phyloP scores from a whole-genome alignment of 2,113 vertebrate genomes.

The Taurulus bubalis region DNA sequence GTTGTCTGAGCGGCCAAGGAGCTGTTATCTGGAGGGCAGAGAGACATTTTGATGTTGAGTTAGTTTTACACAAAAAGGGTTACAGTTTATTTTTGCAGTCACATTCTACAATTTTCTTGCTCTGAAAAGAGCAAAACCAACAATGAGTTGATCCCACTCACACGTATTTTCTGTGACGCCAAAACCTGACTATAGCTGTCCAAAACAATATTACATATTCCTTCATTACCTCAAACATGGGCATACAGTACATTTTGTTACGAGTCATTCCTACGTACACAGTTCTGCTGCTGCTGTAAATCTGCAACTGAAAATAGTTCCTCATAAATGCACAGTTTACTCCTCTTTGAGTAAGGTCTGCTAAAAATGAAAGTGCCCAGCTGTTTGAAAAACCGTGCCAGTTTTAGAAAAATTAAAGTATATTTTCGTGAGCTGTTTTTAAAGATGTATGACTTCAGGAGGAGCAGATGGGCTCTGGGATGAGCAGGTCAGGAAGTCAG shows the following conservation, averaged over 20 bases:
- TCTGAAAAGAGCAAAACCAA: neutral
- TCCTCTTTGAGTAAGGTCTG: neutral
- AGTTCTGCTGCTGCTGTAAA: neutral
- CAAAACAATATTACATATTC: neutral
- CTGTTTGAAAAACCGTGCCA: neutral
- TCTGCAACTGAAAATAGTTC: neutral
- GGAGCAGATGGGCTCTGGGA: constrained; percentile 1
- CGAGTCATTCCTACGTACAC: neutral
- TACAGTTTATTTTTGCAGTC: neutral
- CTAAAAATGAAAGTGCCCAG: neutral
- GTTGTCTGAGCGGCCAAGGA: constrained; percentile 90
- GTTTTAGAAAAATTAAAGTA: neutral
- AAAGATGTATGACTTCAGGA: neutral
- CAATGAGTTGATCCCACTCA: neutral
- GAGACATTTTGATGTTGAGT: constrained; percentile 49
- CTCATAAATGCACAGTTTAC: neutral
- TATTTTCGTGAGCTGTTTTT: neutral
- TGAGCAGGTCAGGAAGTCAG: neutral
- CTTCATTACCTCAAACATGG: neutral
- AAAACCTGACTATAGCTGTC: neutral
- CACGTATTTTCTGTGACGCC: neutral
- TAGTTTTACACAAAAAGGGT: constrained; percentile 10
- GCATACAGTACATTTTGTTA: neutral
- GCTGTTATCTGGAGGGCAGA: constrained; percentile 88
- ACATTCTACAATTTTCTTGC: neutral